Percentiles rank a stretch among this genome's conserved stretches.
These are phyloP conservation scores for Chloroceryle aenea DNA, from an alignment of 2,113 vertebrate species.

Conservation along the genomic window DNA sequence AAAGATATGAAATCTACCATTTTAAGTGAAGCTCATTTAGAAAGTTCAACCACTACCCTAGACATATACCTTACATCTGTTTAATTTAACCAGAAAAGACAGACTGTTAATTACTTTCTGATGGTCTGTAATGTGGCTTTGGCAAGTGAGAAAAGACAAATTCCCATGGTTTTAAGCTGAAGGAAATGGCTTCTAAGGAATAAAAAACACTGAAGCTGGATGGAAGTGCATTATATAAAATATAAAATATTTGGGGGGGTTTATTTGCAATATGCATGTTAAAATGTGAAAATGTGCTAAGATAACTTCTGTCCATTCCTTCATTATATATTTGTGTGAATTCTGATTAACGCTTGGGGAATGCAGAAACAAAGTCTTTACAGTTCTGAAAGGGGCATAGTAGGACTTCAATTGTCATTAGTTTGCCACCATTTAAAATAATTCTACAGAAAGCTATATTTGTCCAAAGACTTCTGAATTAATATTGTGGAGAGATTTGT, in stretches of 20 bases:
- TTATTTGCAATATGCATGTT: not conserved
- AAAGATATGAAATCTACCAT: conserved; percentile 29
- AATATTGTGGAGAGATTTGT: not conserved
- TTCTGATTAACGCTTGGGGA: not conserved
- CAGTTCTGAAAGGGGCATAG: not conserved
- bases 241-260: not conserved
- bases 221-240: not conserved
- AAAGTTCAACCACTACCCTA: not conserved
- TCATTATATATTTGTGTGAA: not conserved
- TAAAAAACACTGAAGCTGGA: not conserved
- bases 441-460: not conserved
- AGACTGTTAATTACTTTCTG: conserved; percentile 69
- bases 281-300: not conserved
- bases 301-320: not conserved
- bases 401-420: not conserved
- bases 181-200: conserved; percentile 25
- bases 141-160: conserved; percentile 64
- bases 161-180: conserved; percentile 55
- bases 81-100: conserved; percentile 56
- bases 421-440: not conserved
- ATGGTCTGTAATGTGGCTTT: conserved; percentile 63
- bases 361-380: not conserved
- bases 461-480: not conserved
- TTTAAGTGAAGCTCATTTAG: conserved; percentile 3
- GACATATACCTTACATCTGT: conserved; percentile 40